Evolutionary conservation across 30 jellyfish, hydroid and myxozoan genomes (phyloP), one percentile per base, ranked within the genome.

Genomic region (Cassiopea andromeda): DNA sequence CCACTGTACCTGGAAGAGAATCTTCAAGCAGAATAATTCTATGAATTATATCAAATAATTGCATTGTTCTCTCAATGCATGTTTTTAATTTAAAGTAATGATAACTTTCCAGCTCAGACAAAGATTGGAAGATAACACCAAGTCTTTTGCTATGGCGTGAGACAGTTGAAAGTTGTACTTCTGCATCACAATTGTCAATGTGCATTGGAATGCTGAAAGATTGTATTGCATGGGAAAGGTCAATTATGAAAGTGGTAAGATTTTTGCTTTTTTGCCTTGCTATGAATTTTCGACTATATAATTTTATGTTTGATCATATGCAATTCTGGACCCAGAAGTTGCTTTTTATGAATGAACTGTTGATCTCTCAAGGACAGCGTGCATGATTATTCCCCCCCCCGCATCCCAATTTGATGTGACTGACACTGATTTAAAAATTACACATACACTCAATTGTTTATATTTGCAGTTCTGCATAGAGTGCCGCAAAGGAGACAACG

Each of bases 201-300:
- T 96, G 98, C 69, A 81, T 91, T 70, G 84, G 92, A 69, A 89
- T 82, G 95, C 87, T 96, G 67, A 81, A 75, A 77, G 98, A 92
- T 46, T 96, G 99, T 85, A 85, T 95, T 87, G 99, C 99, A 1
- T 95, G 99, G 99, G 99, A 95, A 60, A 82, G 93, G 72, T 95
- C 99, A 60, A 95, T 95, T 91, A 95, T 95, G 99, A 95, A 95
- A 95, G 99, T 95, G 89, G 99, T 95, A 77, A 58, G 97, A 59
- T 82, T 70, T 70, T 16, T 0, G 0, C 12, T 79, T 14, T 1
- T 60, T 15, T 1, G 16, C 71, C 60, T 69, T 27, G 38, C 38
- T 27, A 27, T 27, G 38, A 27, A 27, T 27, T 27, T 27, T 27
- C 38, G 38, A 27, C 38, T 27, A 27, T 27, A 27, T 27, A 27